These are phyloP conservation scores for Eospalax fontanierii DNA, from an alignment of 2,797 vertebrate genomes.

Conservation along the genomic window DNA sequence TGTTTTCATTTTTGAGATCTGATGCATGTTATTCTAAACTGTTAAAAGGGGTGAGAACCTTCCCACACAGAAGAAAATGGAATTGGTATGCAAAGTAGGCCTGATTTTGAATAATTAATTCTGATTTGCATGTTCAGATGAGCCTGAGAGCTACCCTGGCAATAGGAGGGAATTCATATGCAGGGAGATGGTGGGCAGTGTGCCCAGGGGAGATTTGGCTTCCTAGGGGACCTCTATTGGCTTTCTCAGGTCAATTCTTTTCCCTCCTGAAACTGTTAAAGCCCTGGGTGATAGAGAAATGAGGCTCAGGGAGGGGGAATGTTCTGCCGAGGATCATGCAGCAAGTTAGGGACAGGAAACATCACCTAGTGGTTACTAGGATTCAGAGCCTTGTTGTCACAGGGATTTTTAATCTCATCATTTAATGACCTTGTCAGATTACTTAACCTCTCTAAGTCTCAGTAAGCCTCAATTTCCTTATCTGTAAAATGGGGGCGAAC, in stretches of 20 bases:
- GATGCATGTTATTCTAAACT: slow-evolving; percentile 84
- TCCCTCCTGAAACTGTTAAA: neutral
- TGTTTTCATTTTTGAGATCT: slow-evolving; percentile 83
- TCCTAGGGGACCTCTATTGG: neutral
- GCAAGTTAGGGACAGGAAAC: slow-evolving; percentile 19
- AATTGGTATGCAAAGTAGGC: slow-evolving; percentile 85
- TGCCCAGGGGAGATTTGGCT: neutral
- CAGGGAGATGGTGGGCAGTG: slow-evolving; percentile 51
- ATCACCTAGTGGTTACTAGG: neutral
- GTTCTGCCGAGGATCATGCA: slow-evolving; percentile 16
- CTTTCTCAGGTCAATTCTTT: slow-evolving; percentile 35
- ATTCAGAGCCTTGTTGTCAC: neutral
- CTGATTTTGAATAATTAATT: slow-evolving; percentile 84
- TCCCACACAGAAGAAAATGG: slow-evolving; percentile 85
- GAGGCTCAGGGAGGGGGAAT: neutral
- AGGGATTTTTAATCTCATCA: slow-evolving; percentile 1
- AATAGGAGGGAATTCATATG: slow-evolving; percentile 69
- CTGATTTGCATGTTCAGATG: slow-evolving; percentile 85
- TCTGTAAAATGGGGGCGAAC: slow-evolving; percentile 2
- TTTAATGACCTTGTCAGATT: neutral
- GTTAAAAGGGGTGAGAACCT: slow-evolving; percentile 87
- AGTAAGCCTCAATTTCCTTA: slow-evolving; percentile 30
- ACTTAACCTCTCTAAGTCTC: slow-evolving; percentile 2
- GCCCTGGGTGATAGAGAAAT: neutral
- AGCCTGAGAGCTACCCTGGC: slow-evolving; percentile 73